Evolutionary conservation across 2,888 invertebrate genomes (phyloP), one percentile per base, ranked within the genome.

Genomic region (Drosophila formosana): DNA sequence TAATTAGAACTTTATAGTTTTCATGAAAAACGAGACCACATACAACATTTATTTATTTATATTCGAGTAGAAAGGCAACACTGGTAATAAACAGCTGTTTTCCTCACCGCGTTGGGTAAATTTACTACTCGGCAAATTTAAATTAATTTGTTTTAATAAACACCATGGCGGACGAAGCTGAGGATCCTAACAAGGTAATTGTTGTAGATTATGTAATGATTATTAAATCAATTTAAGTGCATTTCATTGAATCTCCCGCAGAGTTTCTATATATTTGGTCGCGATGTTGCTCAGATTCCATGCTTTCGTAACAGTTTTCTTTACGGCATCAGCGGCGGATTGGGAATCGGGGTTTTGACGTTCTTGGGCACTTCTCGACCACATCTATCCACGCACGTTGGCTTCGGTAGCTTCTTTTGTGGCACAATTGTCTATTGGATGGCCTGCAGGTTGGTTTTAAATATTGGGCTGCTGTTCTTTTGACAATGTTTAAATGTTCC

Each of bases 241-340:
- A 3, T 13, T n/a, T 13, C 1, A 3, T 18, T 13, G 5, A n/a
- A 47, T 13, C 7, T 4, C 6, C 3, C 41, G 3, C 43, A 85
- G 85, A 88, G 88, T 53, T 77, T 89, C 34, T 30, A 61, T 13
- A 79, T 96, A 53, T 96, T 96, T 91, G 96, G 96, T 8, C 93
- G 95, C 78, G 95, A 96, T 92, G 90, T 96, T 25, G 93, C 95
- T 0, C 94, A 95, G 92, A 95, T 97, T 67, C 96, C 96, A 0
- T 97, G 97, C 91, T 97, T 96, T 91, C 94, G 96, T 71, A 95
- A 95, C 84, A 96, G 96, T 90, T 95, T 96, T 87, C 90, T 97
- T 0, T 95, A 95, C 91, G 96, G 97, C 8, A 94, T 96, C 56
- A 92, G 94, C 55, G 94, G 95, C 47, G 97, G 97, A 52, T 85